Percentiles rank a stretch among this genome's conserved stretches.
These are phyloP conservation scores for Umimayanthus kanabou DNA, from an alignment of 92 coral and sea anemone genomes.

Conservation along the genomic window DNA sequence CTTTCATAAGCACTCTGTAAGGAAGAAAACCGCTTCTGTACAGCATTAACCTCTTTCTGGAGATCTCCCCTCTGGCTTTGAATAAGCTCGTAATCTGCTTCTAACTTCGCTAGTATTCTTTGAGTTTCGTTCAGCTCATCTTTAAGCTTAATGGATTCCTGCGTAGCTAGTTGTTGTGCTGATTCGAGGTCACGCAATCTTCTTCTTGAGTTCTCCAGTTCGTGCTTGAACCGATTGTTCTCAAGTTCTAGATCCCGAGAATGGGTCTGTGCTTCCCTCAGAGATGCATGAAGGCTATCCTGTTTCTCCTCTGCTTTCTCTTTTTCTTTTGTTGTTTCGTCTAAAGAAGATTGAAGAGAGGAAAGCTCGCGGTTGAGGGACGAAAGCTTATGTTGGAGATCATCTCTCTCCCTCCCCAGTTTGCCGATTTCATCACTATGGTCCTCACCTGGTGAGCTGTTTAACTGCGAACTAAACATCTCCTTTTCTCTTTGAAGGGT, in stretches of 20 bases:
- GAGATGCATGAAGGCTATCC: conserved; percentile 38
- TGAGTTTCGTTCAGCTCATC: conserved; percentile 55
- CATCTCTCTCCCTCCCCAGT: conserved; percentile 60
- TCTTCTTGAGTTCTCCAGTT: conserved; percentile 54
- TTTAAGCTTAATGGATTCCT: conserved; percentile 53
- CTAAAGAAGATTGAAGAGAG: conserved; percentile 43
- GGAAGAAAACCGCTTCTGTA: conserved; percentile 63
- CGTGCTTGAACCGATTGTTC: conserved; percentile 52
- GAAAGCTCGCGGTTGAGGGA: conserved; percentile 54
- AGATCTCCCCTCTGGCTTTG: conserved; percentile 66
- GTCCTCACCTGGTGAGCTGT: conserved; percentile 51
- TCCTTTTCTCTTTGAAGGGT: conserved; percentile 65
- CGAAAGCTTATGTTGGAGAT: conserved; percentile 54
- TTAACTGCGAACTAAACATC: conserved; percentile 48
- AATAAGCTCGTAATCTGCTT: conserved; percentile 75
- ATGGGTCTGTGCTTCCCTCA: conserved; percentile 46
- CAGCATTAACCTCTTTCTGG: conserved; percentile 61
- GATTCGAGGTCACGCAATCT: conserved; percentile 53
- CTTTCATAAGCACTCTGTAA: conserved; percentile 63
- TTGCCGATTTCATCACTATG: conserved; percentile 50
- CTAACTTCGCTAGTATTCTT: conserved; percentile 56
- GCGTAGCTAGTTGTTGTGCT: conserved; percentile 38
- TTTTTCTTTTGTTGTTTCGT: conserved; percentile 54
- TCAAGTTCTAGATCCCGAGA: conserved; percentile 57
- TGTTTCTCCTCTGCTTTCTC: conserved; percentile 58